Evolutionary conservation across 2,797 vertebrate genomes (phyloP).

Genomic region (Neopelma chrysocephalum): DNA sequence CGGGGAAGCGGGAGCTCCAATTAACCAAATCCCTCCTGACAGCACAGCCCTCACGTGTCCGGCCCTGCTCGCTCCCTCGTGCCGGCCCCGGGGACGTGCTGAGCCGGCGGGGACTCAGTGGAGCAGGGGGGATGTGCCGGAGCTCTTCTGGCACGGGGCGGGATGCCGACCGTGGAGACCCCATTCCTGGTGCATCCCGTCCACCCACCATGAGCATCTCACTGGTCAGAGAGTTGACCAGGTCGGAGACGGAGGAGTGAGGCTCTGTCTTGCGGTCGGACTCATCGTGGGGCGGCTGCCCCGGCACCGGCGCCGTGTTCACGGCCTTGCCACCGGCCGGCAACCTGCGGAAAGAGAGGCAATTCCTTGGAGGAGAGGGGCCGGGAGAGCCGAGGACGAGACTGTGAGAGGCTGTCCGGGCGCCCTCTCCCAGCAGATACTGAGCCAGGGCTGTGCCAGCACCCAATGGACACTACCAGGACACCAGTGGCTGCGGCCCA

Average conservation of each 20-base stretch:
- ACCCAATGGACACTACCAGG: fast-evolving
- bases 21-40: constrained; percentile 59
- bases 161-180: fast-evolving
- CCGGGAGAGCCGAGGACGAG: background rate
- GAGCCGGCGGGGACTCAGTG: background rate
- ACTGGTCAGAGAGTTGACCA: constrained; percentile 97
- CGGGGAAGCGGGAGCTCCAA: background rate
- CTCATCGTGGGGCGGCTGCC: constrained; percentile 88
- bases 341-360: constrained; percentile 74
- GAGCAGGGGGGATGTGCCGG: fast-evolving
- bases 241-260: constrained; percentile 90
- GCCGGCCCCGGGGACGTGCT: background rate
- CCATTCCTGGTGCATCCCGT: fast-evolving
- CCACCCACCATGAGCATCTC: constrained; percentile 95
- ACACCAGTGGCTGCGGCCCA: background rate
- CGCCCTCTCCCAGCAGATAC: background rate
- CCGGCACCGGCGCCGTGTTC: constrained; percentile 85
- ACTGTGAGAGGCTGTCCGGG: background rate
- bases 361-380: background rate
- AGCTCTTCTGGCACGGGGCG: background rate
- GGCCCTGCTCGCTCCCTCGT: background rate
- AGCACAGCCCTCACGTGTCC: background rate
- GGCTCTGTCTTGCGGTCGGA: constrained; percentile 83
- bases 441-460: background rate
- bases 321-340: constrained; percentile 86